Base-by-base conservation (phyloP, 2,888 invertebrate species). In the Ramazzottius varieornatus region DNA sequence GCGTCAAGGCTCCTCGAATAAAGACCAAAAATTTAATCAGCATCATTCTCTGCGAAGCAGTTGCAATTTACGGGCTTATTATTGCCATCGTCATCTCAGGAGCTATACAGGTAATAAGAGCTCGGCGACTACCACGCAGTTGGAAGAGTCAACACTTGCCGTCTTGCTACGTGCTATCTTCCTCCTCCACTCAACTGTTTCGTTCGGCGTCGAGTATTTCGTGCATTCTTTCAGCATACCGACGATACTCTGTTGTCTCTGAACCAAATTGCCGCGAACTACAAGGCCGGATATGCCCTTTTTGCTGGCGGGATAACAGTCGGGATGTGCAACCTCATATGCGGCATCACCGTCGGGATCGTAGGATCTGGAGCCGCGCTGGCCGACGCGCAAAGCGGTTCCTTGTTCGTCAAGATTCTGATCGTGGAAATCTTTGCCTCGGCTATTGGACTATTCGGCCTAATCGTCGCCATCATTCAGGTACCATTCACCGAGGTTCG, bases 1-100 rank as follows among this genome's bases (percentile, higher is more conserved):
- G 96, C 75, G 94, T 98, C 20, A 94, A 94, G 79, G 91, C 94
- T 40, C 98, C 98, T 13, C 82, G 96, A 73, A 98, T 99, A 77
- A 90, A 94, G 79, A 98, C 98, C 66, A 98, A 98, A 80, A 99
- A 99, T 78, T 83, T 99, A 75, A 93, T 98, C 75, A 96, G 94
- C 65, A 93, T 98, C 72, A 98, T 98, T 78, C 98, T 98, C 81
- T 98, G 98, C 76, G 98, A 99, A 80, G 98, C 98, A 70, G 98
- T 98, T 1, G 98, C 98, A 69, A 98, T 98, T 78, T 98, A 98
- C 78, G 98, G 98, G 33, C 82, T 98, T 69, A 98, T 98, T 73
- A 92, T 94, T 72, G 94, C 98, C 64, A 96, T 98, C 75, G 93
- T 98, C 46, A 81, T 98, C 68, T n/a, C n/a, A n/a, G n/a, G n/a